Percentiles rank a stretch among this genome's conserved stretches.
Conservation (phyloP, 2,113 vertebrate genomes). For the Hiodon tergisus region DNA sequence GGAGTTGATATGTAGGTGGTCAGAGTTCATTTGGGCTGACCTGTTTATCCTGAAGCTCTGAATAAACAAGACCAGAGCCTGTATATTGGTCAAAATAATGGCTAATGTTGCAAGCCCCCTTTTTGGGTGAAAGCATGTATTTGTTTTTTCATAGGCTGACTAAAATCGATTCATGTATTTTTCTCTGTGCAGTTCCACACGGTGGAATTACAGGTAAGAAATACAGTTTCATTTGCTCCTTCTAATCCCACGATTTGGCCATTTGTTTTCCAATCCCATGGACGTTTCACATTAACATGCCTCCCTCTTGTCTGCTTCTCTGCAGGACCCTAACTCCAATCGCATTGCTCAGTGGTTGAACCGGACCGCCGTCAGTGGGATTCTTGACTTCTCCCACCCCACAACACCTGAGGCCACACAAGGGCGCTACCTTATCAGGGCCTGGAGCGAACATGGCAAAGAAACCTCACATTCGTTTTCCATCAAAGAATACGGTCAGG, state of each 20-base stretch:
- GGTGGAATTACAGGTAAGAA: constrained; percentile 54
- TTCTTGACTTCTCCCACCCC: constrained; percentile 56
- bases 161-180: neutral
- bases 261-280: neutral
- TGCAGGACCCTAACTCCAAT: constrained; percentile 56
- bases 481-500: constrained; percentile 61
- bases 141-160: neutral
- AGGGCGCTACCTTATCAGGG: constrained; percentile 52
- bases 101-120: neutral
- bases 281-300: neutral
- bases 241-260: neutral
- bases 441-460: constrained; percentile 38
- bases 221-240: neutral
- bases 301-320: neutral
- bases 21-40: constrained; percentile 55
- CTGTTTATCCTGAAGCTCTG: constrained; percentile 43
- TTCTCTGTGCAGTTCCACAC: constrained; percentile 51
- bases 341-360: constrained; percentile 66
- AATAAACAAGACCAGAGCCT: constrained; percentile 46
- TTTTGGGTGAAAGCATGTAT: neutral
- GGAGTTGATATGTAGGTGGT: constrained; percentile 48
- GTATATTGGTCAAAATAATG: constrained; percentile 25
- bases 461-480: constrained; percentile 43
- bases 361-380: constrained; percentile 31
- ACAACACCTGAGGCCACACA: constrained; percentile 47